phyloP scores from a whole-genome alignment of 2,888 invertebrate species.

The Cacoxenus indagator region DNA sequence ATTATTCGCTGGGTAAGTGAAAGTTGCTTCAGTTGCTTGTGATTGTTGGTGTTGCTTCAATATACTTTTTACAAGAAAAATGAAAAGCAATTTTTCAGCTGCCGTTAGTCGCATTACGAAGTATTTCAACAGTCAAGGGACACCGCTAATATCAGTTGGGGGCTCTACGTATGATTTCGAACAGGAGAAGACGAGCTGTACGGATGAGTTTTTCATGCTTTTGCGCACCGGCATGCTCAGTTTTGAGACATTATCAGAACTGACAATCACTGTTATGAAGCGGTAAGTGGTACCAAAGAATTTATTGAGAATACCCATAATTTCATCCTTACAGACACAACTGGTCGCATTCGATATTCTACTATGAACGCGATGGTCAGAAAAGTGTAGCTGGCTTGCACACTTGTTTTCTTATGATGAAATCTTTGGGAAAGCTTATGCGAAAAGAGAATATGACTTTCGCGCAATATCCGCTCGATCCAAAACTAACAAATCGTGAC shows the following conservation, averaged over 20 bases:
- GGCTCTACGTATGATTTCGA: conserved; percentile 86
- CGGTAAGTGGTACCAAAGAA: conserved; percentile 73
- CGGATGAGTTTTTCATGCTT: conserved; percentile 84
- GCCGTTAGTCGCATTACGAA: conserved; percentile 84
- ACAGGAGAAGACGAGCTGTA: conserved; percentile 77
- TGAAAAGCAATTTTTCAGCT: conserved; percentile 73
- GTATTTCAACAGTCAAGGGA: conserved; percentile 80
- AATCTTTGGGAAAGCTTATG: conserved; percentile 78
- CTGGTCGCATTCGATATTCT: conserved; percentile 80
- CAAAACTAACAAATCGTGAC: conserved; percentile 73
- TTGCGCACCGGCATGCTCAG: conserved; percentile 81
- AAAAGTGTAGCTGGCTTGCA: conserved; percentile 77
- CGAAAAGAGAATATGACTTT: conserved; percentile 68
- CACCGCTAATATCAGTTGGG: conserved; percentile 84
- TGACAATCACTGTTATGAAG: conserved; percentile 79
- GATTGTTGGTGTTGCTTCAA: too few relatives aligned
- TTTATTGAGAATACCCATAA: not conserved
- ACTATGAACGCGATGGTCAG: conserved; percentile 84
- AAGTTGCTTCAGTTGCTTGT: too few relatives aligned
- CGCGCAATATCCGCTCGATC: conserved; percentile 64
- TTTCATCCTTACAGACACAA: conserved; percentile 73
- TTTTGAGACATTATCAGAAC: conserved; percentile 80
- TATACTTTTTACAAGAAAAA: not conserved
- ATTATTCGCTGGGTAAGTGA: conserved; percentile 83
- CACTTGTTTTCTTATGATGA: conserved; percentile 84